Base-by-base conservation (phyloP, 2,888 invertebrate species). In the Clistopyga incitator region DNA sequence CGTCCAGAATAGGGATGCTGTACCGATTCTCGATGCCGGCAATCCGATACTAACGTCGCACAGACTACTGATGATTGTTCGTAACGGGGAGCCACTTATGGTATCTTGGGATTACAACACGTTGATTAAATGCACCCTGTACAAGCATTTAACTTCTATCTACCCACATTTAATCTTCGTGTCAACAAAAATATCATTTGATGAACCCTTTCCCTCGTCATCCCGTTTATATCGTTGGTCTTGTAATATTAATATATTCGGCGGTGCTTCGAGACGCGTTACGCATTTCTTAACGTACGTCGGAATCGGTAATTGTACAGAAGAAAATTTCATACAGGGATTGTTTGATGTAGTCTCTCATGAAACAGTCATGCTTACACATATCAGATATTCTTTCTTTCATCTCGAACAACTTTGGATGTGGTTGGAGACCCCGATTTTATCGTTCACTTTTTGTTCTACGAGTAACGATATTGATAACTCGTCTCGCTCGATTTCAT, bases 111-210 rank as follows among this genome's bases (percentile, higher is more conserved):
- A 50, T 50, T n/a, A n/a, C 50, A 50, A 50, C 6, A n/a, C 0
- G 1, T 50, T n/a, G 6, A 18, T 6, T 6, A 15, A 56, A 56
- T 56, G 13, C 54, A 56, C 54, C 23, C 54, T 56, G 56, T 56
- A 56, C 13, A 56, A 56, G 56, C 23, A 15, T 47, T 42, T 65
- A 11, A 56, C 29, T n/a, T 2, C 1, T 20, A 11, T 56, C 29
- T 54, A 11, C 23, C 6, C 34, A 29, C 29, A 38, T 70, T 61
- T n/a, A 52, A 38, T 42, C 20, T 20, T 71, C 38, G 76, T 64
- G 54, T 34, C 71, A 65, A 81, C 70, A 71, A 70, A 76, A 81
- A 80, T 75, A 75, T 68, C 52, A 64, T 67, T 61, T 23, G 68
- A 76, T 61, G 54, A 34, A 75, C 47, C 20, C 61, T 25, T 18